Base-by-base conservation (phyloP, 2,888 invertebrate genomes). In the Leptarthrus brevirostris region DNA sequence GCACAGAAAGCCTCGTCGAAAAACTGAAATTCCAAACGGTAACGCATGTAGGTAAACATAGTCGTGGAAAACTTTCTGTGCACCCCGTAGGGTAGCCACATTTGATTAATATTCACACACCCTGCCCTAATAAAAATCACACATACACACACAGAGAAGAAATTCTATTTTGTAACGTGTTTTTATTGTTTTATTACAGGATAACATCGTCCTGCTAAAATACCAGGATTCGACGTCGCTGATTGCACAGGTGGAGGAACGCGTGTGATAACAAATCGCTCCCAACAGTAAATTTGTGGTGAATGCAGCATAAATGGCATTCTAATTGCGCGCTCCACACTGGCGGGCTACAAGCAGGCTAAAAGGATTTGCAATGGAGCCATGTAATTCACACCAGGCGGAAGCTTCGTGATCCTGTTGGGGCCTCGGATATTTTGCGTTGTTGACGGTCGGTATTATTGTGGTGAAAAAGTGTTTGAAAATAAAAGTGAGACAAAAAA, bases 391-490 rank as follows among this genome's bases (percentile, higher is more conserved):
- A 36, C 36, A 72, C 44, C 20, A 58, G 14, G 14, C 56, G 49
- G 52, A 74, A 58, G 76, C 77, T 76, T 78, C 76, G 78, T 79
- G 77, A 79, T 79, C 76, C 66, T 73, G 69, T 77, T 66, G 20
- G 52, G 75, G 79, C 79, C 79, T 79, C 79, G 79, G 79, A 79
- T 72, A 74, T 74, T 71, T 69, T 61, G 54, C 44, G 26, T 53
- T 52, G 22, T 16, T 18, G 14, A n/a, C n/a, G n/a, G 47, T 47
- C 36, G 14, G 10, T 18, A n/a, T 22, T 20, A 36, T 47, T 24
- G 66, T 49, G 14, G 49, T 52, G 40, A 22, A 24, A 69, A 24
- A 20, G 20, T 47, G 47, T 47, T 72, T 40, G 12, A 30, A 18
- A 72, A 52, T 64, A 30, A 30, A 6, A 1, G 30, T 8, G 8